Percentiles rank a stretch among this genome's conserved stretches.
Evolutionary conservation across 2,888 invertebrate species (phyloP).

Genomic region (Thumatha senex): DNA sequence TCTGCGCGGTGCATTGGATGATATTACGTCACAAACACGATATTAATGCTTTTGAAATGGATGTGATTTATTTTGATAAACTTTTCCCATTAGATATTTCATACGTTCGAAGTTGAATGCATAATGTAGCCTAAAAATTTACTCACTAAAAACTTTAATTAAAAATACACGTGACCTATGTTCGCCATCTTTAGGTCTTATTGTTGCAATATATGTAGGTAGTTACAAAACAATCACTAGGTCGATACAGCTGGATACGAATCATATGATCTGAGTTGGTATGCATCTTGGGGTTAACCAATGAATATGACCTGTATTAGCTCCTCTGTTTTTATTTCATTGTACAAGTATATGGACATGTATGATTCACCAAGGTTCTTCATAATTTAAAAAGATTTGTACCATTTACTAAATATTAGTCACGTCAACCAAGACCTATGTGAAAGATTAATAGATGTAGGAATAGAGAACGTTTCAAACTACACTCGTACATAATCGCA

Average conservation of each 20-base stretch:
- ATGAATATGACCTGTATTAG: constrained; percentile 32
- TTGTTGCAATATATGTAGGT: constrained; percentile 33
- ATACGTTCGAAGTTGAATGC: too few species aligned
- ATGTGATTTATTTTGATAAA: too few species aligned
- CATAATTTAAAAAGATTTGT: constrained; percentile 30
- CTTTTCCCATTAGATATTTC: too few species aligned
- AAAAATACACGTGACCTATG: constrained; percentile 37
- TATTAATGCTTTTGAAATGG: too few species aligned
- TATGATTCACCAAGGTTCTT: constrained; percentile 38
- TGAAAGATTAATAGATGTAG: constrained; percentile 30
- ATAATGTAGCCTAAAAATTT: too few species aligned
- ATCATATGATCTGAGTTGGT: constrained; percentile 32
- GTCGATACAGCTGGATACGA: constrained; percentile 21
- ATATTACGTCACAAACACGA: too few species aligned
- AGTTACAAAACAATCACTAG: constrained; percentile 15
- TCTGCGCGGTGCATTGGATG: too few species aligned
- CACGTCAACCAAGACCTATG: constrained; percentile 50
- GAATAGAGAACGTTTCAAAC: neutral
- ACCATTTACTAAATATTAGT: constrained; percentile 54
- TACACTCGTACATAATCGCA: too few species aligned
- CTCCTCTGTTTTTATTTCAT: constrained; percentile 7
- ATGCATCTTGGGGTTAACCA: constrained; percentile 29
- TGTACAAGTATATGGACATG: constrained; percentile 27
- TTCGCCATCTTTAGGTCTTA: constrained; percentile 21
- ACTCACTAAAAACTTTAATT: constrained; percentile 32